Base-by-base conservation (phyloP, 2,888 invertebrate genomes). In the Glyphotaelius pellucidus region DNA sequence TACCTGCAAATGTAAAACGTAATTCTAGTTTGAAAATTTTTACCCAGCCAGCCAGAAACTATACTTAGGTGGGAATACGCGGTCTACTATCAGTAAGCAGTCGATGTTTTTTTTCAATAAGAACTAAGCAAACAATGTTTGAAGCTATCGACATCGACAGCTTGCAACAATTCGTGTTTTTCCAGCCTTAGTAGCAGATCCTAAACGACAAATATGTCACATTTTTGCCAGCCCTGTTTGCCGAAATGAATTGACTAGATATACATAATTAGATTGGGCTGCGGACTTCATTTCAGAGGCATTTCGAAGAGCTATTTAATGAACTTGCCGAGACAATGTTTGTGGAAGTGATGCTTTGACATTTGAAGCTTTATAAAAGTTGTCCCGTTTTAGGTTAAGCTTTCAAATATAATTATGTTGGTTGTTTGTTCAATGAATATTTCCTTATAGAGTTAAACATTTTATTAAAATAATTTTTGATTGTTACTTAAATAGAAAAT, bases 221-320 rank as follows among this genome's bases (percentile, higher is more conserved):
- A 32, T 32, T 83, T 32, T 19, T 35, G 83, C 9, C 81, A 80
- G 30, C 87, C 91, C 79, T 85, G 38, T 12, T 67, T 30, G 31
- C 38, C 89, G 92, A 80, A 92, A 92, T 90, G 91, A 90, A 87
- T 92, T 52, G 89, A 80, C 90, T 87, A 90, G 91, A 93, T 92
- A 90, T 38, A 91, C 92, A 93, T 92, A 93, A 93, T 93, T 92
- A 93, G 92, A 93, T 92, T 90, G 91, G n/a, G 52, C 90, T 80
- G 86, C 86, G 90, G 87, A 90, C 47, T 90, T 92, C 52, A 89
- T 84, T 89, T 91, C 88, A 31, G 81, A 52, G 52, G 80, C 88
- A 89, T 89, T 89, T 81, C 81, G 80, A 81, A 86, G 86, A 83
- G 90, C 85, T 38, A 42, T 47, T 47, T 86, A 86, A 86, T 14